A percentile compares a stretch with the other conserved stretches of the same genome.
Evolutionary conservation across 1,140 invertebrate species (phyloP).

Genomic region (Thaumetopoea pityocampa): DNA sequence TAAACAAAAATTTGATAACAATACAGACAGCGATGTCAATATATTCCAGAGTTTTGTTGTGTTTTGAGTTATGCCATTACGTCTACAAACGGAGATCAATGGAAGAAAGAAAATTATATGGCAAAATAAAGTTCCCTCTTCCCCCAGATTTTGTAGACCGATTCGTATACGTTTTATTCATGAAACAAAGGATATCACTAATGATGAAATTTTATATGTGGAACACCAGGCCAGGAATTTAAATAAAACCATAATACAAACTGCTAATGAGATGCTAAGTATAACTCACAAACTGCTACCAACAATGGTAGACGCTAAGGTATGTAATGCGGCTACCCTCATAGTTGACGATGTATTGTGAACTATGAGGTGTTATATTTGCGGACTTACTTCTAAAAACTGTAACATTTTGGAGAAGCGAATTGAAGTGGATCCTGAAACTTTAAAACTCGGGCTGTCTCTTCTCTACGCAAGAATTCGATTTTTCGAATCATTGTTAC

Average conservation of each 20-base stretch:
- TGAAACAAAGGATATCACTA: neutral
- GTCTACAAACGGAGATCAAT: too few relatives aligned
- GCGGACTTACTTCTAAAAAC: too few relatives aligned
- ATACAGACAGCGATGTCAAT: neutral
- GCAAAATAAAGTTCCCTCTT: too few relatives aligned
- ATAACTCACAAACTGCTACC: neutral
- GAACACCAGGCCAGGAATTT: neutral
- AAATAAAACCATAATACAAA: neutral
- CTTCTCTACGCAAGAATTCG: slow-evolving; percentile 1
- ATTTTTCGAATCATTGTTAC: slow-evolving; percentile 1
- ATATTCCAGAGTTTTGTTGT: too few relatives aligned
- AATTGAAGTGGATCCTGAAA: neutral
- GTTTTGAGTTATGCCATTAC: too few relatives aligned
- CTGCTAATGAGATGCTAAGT: neutral
- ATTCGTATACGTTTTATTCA: too few relatives aligned
- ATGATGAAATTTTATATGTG: neutral
- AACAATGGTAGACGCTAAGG: neutral
- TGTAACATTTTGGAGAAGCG: too few relatives aligned
- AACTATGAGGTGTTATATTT: too few relatives aligned
- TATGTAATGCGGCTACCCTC: neutral
- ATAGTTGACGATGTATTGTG: too few relatives aligned
- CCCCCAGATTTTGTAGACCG: too few relatives aligned
- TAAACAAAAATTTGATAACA: neutral
- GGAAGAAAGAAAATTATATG: too few relatives aligned
- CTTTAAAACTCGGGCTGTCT: slow-evolving; percentile 1